Base-by-base conservation (phyloP, 2,113 vertebrate genomes). In the Genyomyrus donnyi region DNA sequence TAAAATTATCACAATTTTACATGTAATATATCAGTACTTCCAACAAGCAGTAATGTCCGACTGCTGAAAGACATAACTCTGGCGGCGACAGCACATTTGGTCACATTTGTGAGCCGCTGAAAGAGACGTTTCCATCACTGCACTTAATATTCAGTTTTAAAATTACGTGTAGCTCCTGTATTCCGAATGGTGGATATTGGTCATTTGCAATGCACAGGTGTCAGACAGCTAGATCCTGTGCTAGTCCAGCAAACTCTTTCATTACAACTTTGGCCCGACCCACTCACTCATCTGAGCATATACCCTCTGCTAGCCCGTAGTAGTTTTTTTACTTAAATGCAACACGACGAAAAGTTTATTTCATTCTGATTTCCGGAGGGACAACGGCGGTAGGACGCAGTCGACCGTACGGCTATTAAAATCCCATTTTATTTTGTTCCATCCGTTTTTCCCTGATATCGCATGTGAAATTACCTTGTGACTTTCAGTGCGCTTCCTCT, bases 381-480 rank as follows among this genome's bases (percentile, higher is more conserved):
- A 19, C 85, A 21, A 2, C 39, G 5, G 77, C 35, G 39, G 42
- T 42, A 42, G 35, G 21, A 21, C 42, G 45, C 85, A 53, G 21
- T 3, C 31, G 27, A 46, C 27, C 49, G 46, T 50, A 87, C 0
- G 49, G 13, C 48, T 8, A 50, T 19, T 27, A 48, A 46, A 85
- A 9, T 48, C 39, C 2, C 45, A n/a, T 7, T 24, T 48, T 42
- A 42, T 42, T 87, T 24, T 19, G 27, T 52, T 19, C 39, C 17
- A 24, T 46, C 5, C 3, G 9, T 6, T 52, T 27, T 19, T 87
- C n/a, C 48, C 7, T 9, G 50, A 15, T 24, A 87, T 31, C 27
- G 17, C 49, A 35, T 31, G 15, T 50, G 80, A 15, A 90, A 89
- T 74, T 92, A 93, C 93, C 93, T 92, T 91, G 87, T 83, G 90